Evolutionary conservation across 2,797 vertebrate genomes (phyloP), one percentile per base, ranked within the genome.

Genomic region (Hypotaenidia philippensis): DNA sequence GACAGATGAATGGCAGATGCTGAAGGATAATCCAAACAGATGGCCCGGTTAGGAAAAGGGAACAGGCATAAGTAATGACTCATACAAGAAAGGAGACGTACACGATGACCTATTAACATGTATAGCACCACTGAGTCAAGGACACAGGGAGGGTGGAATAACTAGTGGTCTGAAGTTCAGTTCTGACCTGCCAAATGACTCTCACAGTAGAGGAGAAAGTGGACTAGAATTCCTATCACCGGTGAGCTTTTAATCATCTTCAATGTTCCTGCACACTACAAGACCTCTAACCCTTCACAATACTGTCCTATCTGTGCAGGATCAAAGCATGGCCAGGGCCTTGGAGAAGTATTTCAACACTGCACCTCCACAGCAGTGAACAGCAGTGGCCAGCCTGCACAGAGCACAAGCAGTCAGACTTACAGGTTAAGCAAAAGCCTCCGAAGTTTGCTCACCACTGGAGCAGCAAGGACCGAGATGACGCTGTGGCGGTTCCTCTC

Each of bases 31-130:
- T 68, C 85, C 83, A 95, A 87, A 74, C 70, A 91, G 66, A 90
- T 65, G 72, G 69, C 20, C 59, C 52, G 68, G 63, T 57, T 41
- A 82, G 45, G 63, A 75, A 88, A 79, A 88, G 26, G 25, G 31
- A 95, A 89, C 53, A 81, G 84, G 56, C 82, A 89, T 49, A 93
- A 96, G 77, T 38, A 66, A 84, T 72, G 83, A 93, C 71, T 83
- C 90, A 82, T 49, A 63, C 5, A 40, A 75, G 40, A 86, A 71
- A 76, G 45, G 29, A 94, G 80, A 90, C 2, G 2, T 52, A 76
- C 53, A 59, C 11, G 23, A 49, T 74, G 70, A 86, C 74, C 66
- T 72, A 70, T 41, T 44, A 84, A 72, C 5, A 26, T 0, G 1
- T 59, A 87, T 40, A 75, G 69, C 45, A 89, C 53, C 61, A 47